phyloP scores from a whole-genome alignment of 23 tunicate species.

The Oikopleura dioica region DNA sequence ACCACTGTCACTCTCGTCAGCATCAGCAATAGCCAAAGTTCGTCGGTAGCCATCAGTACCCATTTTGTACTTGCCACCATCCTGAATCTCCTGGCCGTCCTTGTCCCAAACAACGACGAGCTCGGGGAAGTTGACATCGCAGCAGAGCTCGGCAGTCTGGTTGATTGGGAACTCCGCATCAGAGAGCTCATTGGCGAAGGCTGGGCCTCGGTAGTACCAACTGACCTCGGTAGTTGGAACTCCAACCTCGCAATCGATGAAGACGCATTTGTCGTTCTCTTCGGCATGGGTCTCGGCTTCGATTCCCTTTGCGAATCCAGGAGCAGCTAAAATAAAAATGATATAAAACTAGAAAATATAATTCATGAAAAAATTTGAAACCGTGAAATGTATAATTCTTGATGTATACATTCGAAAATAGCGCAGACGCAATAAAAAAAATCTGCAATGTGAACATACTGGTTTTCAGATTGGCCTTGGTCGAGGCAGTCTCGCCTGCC shows the following conservation, averaged over 20 bases:
- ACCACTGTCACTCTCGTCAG: slow-evolving; percentile 11
- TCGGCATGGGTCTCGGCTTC: background rate
- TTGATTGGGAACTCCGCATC: background rate
- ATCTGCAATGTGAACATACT: background rate
- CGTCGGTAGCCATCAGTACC: slow-evolving; percentile 17
- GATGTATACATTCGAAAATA: too few relatives aligned
- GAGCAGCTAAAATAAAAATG: background rate
- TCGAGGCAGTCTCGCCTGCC: background rate
- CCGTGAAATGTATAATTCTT: too few relatives aligned
- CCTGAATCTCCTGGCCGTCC: slow-evolving; percentile 31
- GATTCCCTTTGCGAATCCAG: background rate
- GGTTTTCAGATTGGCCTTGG: background rate
- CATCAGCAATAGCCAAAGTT: slow-evolving; percentile 25
- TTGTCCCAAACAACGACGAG: slow-evolving; percentile 11
- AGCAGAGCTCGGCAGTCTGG: background rate
- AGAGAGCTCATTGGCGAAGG: background rate
- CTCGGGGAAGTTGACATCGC: background rate
- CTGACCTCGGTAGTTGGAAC: background rate
- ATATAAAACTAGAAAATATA: background rate
- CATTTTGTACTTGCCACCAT: slow-evolving; percentile 33
- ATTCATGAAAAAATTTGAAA: background rate
- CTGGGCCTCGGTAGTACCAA: background rate
- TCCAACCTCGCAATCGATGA: background rate
- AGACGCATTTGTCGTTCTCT: background rate
- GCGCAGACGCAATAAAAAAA: too few relatives aligned